These are phyloP conservation scores for Eristalis intricaria DNA, from an alignment of 2,888 invertebrate species.

Conservation along the genomic window DNA sequence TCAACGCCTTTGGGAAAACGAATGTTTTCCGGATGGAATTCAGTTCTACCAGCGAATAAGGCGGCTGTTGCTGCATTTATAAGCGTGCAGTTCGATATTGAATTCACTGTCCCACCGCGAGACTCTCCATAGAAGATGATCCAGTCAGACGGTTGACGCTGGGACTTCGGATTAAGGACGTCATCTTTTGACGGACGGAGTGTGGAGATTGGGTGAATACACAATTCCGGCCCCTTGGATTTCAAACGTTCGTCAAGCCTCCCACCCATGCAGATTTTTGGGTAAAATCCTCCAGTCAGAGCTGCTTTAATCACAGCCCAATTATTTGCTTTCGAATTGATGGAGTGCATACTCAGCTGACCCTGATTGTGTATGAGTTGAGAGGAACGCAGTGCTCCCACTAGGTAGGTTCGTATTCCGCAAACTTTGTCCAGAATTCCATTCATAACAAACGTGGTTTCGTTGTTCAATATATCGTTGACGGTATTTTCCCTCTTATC, in stretches of 20 bases:
- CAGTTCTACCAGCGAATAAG: constrained; percentile 82
- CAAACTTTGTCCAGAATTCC: constrained; percentile 94
- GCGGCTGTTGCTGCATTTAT: constrained; percentile 91
- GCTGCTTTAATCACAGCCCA: constrained; percentile 97
- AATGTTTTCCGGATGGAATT: constrained; percentile 46
- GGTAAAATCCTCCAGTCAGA: constrained; percentile 93
- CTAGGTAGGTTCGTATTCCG: constrained; percentile 90
- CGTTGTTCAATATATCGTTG: constrained; percentile 84
- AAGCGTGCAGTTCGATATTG: constrained; percentile 87
- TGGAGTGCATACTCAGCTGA: constrained; percentile 86
- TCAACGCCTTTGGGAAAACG: background rate
- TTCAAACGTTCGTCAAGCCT: constrained; percentile 84
- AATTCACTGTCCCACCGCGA: constrained; percentile 83
- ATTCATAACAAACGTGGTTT: constrained; percentile 86
- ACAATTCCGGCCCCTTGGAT: constrained; percentile 81
- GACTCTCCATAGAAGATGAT: constrained; percentile 90
- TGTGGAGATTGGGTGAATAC: constrained; percentile 83
- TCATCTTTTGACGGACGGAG: constrained; percentile 63
- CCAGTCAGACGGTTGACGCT: constrained; percentile 88
- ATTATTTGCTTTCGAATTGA: constrained; percentile 92
- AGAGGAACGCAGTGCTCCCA: constrained; percentile 88
- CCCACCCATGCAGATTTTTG: constrained; percentile 89
- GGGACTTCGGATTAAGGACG: constrained; percentile 24
- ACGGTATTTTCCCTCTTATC: constrained; percentile 86
- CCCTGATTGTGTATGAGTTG: constrained; percentile 85